These are phyloP conservation scores for Ophion slaviceki DNA, from an alignment of 2,888 invertebrate species.

Conservation along the genomic window DNA sequence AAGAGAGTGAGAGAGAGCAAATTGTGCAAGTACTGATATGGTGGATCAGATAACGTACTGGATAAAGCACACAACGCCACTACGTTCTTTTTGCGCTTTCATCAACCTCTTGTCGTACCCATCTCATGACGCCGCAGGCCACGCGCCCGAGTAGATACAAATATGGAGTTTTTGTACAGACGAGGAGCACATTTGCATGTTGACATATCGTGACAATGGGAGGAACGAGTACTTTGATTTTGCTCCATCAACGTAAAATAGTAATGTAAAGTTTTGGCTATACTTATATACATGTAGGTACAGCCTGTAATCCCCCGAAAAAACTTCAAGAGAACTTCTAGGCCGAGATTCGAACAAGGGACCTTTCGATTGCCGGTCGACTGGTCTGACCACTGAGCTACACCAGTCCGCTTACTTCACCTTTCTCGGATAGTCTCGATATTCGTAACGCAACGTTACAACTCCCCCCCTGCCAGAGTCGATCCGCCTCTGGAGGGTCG, in stretches of 20 bases:
- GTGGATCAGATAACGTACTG: conserved; percentile 12
- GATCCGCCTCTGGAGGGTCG: too few relatives aligned
- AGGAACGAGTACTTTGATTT: conserved; percentile 1
- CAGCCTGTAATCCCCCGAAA: too few relatives aligned
- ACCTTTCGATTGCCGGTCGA: too few relatives aligned
- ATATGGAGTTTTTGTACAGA: not conserved
- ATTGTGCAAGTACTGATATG: not conserved
- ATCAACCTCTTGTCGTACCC: not conserved
- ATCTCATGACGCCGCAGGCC: conserved; percentile 31
- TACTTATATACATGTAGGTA: too few relatives aligned
- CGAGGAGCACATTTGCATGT: not conserved
- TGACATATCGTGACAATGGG: not conserved
- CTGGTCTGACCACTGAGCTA: too few relatives aligned
- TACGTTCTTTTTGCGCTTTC: not conserved
- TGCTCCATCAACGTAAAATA: not conserved
- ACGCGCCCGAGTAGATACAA: not conserved
- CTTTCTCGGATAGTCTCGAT: too few relatives aligned
- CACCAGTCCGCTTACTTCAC: too few relatives aligned
- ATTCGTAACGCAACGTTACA: too few relatives aligned
- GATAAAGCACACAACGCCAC: not conserved
- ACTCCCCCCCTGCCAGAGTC: too few relatives aligned
- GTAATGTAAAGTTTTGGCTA: too few relatives aligned
- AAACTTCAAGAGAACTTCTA: too few relatives aligned
- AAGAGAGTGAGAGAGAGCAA: not conserved
- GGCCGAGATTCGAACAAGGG: too few relatives aligned